Conservation (phyloP, 2,113 vertebrate species). For the Promerops cafer region DNA sequence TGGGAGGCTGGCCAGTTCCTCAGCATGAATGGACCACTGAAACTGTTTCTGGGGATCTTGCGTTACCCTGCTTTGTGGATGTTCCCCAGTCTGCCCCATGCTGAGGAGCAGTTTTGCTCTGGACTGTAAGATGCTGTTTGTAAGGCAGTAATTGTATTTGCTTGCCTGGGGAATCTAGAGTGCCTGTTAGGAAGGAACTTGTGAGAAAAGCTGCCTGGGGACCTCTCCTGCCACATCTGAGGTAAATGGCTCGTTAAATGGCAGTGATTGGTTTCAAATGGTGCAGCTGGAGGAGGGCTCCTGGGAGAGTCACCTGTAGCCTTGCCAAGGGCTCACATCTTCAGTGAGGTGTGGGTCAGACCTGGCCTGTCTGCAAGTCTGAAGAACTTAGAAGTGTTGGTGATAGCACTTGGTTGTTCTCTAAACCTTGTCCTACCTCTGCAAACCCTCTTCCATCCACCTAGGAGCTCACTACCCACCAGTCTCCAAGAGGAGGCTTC, state of each 20-base stretch:
- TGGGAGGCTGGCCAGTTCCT: not conserved
- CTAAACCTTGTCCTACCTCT: not conserved
- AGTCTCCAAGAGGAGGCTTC: not conserved
- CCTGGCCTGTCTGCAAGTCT: not conserved
- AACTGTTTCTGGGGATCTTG: not conserved
- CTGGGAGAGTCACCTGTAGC: not conserved
- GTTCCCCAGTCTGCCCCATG: not conserved
- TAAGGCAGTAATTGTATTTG: not conserved
- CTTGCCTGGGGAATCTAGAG: not conserved
- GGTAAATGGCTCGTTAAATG: not conserved
- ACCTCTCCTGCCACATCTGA: not conserved
- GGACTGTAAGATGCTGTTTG: not conserved
- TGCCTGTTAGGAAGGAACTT: not conserved
- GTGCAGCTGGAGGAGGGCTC: not conserved
- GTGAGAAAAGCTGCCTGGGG: not conserved
- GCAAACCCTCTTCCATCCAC: not conserved
- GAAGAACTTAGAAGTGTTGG: not conserved
- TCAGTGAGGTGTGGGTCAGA: not conserved
- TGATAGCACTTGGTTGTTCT: not conserved
- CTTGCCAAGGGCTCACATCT: not conserved
- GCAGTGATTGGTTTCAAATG: not conserved
- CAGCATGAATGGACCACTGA: not conserved
- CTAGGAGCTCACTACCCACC: not conserved
- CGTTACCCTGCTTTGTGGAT: not conserved
- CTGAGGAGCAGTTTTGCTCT: not conserved